Evolutionary conservation across 2,888 invertebrate species (phyloP), one percentile per base, ranked within the genome.

Genomic region (Cheilosia urbana): DNA sequence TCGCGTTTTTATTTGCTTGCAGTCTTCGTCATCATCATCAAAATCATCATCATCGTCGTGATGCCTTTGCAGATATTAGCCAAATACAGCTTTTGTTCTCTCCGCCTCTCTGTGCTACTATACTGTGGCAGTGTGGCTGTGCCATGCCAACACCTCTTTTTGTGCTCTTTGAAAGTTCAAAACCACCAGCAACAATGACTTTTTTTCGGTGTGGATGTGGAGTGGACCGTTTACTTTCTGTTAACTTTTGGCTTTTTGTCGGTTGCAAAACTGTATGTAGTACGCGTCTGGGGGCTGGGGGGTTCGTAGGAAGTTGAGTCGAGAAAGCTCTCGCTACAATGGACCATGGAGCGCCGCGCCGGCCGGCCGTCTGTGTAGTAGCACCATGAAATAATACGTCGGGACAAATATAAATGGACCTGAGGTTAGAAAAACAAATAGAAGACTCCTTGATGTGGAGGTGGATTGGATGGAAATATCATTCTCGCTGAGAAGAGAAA

Each of bases 201-300:
- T 81, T 30, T 27, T 57, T 63, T 58, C 34, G 19, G 57, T 34
- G 53, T 62, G 65, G 47, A 65, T 34, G 53, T 62, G 65, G 47
- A 65, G 17, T 45, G 51, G 24, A 51, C 60, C 45, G 66, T 80
- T 80, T 75, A 62, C 66, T 76, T 69, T 69, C 37, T 47, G 24
- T 63, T 69, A 69, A 76, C 63, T 76, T 76, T 76, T 71, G 69
- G 57, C 76, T 76, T 81, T 65, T 57, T 51, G 51, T 45, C 53
- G 58, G 69, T 58, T 63, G 49, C 24, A n/a, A 47, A 75, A 62
- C 42, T 34, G 24, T 15, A 13, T 45, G 24, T 30, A 27, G 37
- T 58, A n/a, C 57, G 72, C 42, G 62, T 53, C 24, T 57, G 13
- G 11, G 45, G 42, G 53, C 21, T 30, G 49, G 13, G 11, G 45